A percentile compares a stretch with the other conserved stretches of the same genome.
These are phyloP conservation scores for Spilosoma lubricipeda DNA, from an alignment of 2,888 invertebrate genomes.

Conservation along the genomic window DNA sequence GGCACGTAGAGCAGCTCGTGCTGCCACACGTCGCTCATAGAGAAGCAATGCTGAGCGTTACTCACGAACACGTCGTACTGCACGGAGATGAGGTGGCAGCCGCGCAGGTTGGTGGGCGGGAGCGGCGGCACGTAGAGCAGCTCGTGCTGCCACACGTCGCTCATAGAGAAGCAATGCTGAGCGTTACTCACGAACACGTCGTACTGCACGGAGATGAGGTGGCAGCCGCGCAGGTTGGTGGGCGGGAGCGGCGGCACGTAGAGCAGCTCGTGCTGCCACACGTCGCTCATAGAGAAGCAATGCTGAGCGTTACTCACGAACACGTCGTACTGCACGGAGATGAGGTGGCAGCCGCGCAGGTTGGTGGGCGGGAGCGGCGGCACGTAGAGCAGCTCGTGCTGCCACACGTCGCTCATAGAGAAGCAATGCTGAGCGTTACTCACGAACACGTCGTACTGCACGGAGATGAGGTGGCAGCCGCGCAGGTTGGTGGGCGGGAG, in stretches of 20 bases:
- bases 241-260: conserved; percentile 85
- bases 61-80: conserved; percentile 97
- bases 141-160: conserved; percentile 76
- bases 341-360: conserved; percentile 96
- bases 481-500: conserved; percentile 97
- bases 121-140: conserved; percentile 87
- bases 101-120: conserved; percentile 88
- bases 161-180: conserved; percentile 58
- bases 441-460: conserved; percentile 97
- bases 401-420: conserved; percentile 84
- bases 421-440: conserved; percentile 73
- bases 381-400: conserved; percentile 90
- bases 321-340: conserved; percentile 96
- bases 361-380: conserved; percentile 59
- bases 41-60: conserved; percentile 83
- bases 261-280: conserved; percentile 60
- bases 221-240: conserved; percentile 93
- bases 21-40: conserved; percentile 76
- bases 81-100: conserved; percentile 97
- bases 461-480: conserved; percentile 97
- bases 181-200: conserved; percentile 95
- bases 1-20: conserved; percentile 87
- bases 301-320: conserved; percentile 92
- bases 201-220: conserved; percentile 96
- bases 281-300: conserved; percentile 76